phyloP scores from a whole-genome alignment of 2,113 vertebrate genomes.

The Chinchilla lanigera region DNA sequence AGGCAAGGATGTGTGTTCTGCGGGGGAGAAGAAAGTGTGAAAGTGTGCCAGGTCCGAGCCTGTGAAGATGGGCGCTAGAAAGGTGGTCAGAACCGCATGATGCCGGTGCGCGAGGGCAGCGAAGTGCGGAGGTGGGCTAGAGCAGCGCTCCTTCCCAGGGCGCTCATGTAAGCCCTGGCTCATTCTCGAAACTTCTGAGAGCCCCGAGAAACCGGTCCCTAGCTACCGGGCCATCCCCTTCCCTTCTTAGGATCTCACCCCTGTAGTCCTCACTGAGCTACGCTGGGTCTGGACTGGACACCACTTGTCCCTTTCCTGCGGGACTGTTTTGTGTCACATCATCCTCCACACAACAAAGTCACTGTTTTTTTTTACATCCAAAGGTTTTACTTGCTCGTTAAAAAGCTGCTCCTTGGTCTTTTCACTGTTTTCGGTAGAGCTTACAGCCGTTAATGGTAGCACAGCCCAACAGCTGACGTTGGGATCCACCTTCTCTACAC shows the following conservation, averaged over 20 bases:
- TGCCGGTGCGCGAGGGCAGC: neutral
- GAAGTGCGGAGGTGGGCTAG: neutral
- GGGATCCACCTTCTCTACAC: neutral
- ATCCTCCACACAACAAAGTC: neutral
- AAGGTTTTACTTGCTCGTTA: neutral
- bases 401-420: neutral
- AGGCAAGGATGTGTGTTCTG: neutral
- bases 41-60: neutral
- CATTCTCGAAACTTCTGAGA: neutral
- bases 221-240: neutral
- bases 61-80: neutral
- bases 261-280: neutral
- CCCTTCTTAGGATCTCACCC: neutral
- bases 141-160: neutral
- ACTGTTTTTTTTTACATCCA: neutral
- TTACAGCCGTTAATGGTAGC: neutral
- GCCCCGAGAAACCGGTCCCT: neutral
- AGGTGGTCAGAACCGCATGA: neutral
- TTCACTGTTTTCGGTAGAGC: neutral
- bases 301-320: neutral
- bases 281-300: neutral
- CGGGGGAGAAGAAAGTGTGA: neutral
- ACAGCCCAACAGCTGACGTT: neutral
- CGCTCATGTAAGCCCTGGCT: neutral
- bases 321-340: neutral